Percentiles rank a stretch among this genome's conserved stretches.
Evolutionary conservation across 2,797 vertebrate species (phyloP).

Genomic region (Acanthurus lineatus): DNA sequence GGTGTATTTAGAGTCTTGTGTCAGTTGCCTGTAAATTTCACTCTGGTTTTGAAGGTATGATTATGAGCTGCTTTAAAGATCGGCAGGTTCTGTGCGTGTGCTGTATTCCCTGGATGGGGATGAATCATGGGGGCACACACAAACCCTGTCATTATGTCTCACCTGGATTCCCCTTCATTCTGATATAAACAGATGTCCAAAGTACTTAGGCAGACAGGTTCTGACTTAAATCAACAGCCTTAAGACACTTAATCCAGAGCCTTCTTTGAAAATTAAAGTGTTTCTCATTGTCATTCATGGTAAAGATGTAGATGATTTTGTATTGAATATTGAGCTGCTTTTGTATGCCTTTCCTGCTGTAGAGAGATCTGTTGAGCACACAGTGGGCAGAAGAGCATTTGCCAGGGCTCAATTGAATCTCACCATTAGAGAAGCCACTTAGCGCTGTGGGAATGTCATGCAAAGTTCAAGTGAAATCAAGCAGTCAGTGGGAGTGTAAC

Average conservation of each 20-base stretch:
- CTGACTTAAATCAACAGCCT: conserved; percentile 46
- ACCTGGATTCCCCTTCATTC: conserved; percentile 74
- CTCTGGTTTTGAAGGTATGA: conserved; percentile 69
- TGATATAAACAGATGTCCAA: conserved; percentile 79
- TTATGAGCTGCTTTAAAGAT: conserved; percentile 72
- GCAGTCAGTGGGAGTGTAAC: conserved; percentile 66
- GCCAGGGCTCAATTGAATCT: conserved; percentile 67
- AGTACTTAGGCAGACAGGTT: conserved; percentile 42
- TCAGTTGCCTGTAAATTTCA: conserved; percentile 74
- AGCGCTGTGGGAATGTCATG: conserved; percentile 77
- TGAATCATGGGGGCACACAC: conserved; percentile 48
- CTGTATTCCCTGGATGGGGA: conserved; percentile 59
- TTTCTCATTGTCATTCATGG: conserved; percentile 6
- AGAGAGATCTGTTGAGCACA: conserved; percentile 34
- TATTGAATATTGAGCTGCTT: conserved; percentile 27
- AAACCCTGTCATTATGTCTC: conserved; percentile 76
- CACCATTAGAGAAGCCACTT: conserved; percentile 72
- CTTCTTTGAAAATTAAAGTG: conserved; percentile 29
- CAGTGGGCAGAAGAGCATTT: conserved; percentile 62
- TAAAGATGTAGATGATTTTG: conserved; percentile 21
- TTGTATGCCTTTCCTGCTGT: conserved; percentile 29
- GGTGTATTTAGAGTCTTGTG: conserved; percentile 66
- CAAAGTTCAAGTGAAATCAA: conserved; percentile 82
- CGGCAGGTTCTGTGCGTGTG: conserved; percentile 43
- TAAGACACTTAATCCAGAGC: conserved; percentile 7